Evolutionary conservation across 2,797 vertebrate genomes (phyloP), one percentile per base, ranked within the genome.

Genomic region (Mus minutoides): DNA sequence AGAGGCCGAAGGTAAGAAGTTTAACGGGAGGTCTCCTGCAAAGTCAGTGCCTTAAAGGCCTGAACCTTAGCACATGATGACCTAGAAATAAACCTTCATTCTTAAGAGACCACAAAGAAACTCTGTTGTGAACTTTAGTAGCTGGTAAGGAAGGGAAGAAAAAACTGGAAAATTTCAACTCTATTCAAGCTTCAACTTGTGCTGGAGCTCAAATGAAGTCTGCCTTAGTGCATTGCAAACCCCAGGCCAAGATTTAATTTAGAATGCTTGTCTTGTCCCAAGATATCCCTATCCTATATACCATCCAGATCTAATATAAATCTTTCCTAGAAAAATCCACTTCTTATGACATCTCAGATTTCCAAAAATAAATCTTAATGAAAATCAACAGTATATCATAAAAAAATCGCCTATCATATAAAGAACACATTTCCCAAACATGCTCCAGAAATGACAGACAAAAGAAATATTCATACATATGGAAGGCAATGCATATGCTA

Each of bases 231-330:
- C 17, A 52, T 19, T n/a, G 5, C 43, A 80, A 87, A 96, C 77
- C n/a, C 84, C 56, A 94, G 89, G 49, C 43, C 54, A 92, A 11
- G 29, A 80, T 95, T 96, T 88, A 93, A 95, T 93, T 95, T 83
- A 64, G 94, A 94, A 87, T 96, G 26, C 8, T 76, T 94, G 62
- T 95, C 22, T 73, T 92, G 2, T 9, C n/a, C 17, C 79, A n/a
- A 52, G 22, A 31, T 91, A 4, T 14, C 17, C 17, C 46, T 17
- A 77, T 60, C 64, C 26, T 31, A 92, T 37, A 88, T 56, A 77
- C 31, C 31, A 90, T 56, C 26, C 17, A 84, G 40, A 92, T 78
- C 7, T 64, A 86, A 95, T 93, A 75, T 31, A 95, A 73, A 75
- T 82, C 6, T 5, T 94, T 91, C 90, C 60, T 91, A 85, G 80